Base-by-base conservation (phyloP, 2,888 invertebrate genomes). In the Coelinius sp. region DNA sequence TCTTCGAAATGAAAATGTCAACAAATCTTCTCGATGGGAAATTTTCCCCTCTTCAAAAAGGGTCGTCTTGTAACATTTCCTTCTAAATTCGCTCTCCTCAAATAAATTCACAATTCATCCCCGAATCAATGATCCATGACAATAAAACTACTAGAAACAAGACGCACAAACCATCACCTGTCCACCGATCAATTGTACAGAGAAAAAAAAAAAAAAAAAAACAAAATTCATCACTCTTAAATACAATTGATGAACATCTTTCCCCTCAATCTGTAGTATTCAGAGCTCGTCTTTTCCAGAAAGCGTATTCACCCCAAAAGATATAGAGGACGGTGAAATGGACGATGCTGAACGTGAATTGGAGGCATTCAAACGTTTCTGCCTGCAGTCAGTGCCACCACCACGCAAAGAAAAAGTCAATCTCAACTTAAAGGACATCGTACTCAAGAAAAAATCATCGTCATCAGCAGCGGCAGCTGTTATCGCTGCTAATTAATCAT, bases 341-440 rank as follows among this genome's bases (percentile, higher is more conserved):
- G 95, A 95, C 84, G 93, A 93, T 70, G 92, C 93, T 41, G 95
- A 95, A 82, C 89, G 94, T 1, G 96, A 96, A 85, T 90, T 95
- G 76, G 96, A 96, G 84, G 94, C 94, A 1, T 95, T 96, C 88
- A 96, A 97, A 87, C 91, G 95, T 20, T 95, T 95, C 88, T 95
- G 95, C 79, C 93, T 94, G 83, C 94, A 94, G 86, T 95, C 95
- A 76, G 93, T 95, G 76, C 93, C 94, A 66, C 92, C 93, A 0
- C 92, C 93, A 76, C 91, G 93, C 79, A 93, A 94, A 84, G 94
- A 94, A 76, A 93, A 93, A 88, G 93, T 93, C 80, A 93, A 94
- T 86, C 90, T 95, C 80, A 94, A 95, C 88, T 90, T 95, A 80
- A 94, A 94, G 87, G 94, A 95, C 85, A 92, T 94, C 82, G 90